A percentile compares a stretch with the other conserved stretches of the same genome.
These are phyloP conservation scores for Ibidorhyncha struthersii DNA, from an alignment of 2,113 vertebrate genomes.

Conservation along the genomic window DNA sequence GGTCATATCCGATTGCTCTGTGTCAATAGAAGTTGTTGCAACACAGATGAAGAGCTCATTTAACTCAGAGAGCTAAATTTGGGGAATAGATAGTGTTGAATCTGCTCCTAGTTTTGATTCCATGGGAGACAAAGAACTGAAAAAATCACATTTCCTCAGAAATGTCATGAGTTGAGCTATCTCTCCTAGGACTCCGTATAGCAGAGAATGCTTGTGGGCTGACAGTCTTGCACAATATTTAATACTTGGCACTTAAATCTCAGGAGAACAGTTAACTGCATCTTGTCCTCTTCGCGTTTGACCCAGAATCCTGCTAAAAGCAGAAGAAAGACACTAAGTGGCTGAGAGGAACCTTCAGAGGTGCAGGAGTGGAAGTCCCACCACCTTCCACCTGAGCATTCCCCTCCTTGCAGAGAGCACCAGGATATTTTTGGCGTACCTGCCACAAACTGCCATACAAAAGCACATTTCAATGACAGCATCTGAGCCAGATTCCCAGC, in stretches of 20 bases:
- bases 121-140: background rate
- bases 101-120: background rate
- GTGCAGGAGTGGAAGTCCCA: background rate
- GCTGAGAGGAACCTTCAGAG: background rate
- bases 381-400: background rate
- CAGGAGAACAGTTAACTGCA: background rate
- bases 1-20: rapidly evolving
- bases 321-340: background rate
- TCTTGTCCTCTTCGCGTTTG: background rate
- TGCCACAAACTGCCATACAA: background rate
- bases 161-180: background rate
- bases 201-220: background rate
- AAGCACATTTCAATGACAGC: background rate
- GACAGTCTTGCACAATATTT: background rate
- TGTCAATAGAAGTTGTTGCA: background rate
- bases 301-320: background rate
- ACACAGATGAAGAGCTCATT: background rate
- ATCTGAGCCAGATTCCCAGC: background rate
- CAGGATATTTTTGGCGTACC: background rate
- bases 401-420: background rate
- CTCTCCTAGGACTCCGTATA: background rate
- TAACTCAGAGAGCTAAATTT: background rate
- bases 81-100: background rate
- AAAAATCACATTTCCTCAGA: background rate
- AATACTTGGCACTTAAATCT: background rate